Percentiles rank a stretch among this genome's conserved stretches.
Evolutionary conservation across 2,113 vertebrate species (phyloP).

Genomic region (Phalacrocorax pelagicus): DNA sequence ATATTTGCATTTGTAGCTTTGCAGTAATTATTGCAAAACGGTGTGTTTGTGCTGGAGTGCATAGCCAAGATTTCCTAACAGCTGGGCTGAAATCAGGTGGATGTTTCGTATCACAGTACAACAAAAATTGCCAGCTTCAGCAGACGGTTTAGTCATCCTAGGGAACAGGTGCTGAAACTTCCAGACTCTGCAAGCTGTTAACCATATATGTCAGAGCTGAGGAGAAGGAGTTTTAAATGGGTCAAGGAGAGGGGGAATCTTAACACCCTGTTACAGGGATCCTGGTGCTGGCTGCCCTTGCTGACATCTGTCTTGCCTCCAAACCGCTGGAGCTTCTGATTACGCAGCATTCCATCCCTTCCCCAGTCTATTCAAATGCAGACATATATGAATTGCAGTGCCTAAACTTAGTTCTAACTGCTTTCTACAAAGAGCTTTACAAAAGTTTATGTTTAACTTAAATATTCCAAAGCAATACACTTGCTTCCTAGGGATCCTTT

Average conservation of each 20-base stretch:
- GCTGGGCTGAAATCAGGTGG: neutral
- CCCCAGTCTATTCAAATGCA: neutral
- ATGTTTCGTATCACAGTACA: neutral
- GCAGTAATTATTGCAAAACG: constrained; percentile 20
- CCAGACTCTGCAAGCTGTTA: neutral
- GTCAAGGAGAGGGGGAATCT: neutral
- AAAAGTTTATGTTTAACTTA: neutral
- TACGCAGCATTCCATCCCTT: neutral
- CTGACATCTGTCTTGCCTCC: neutral
- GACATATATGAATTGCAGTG: neutral
- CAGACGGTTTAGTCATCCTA: neutral
- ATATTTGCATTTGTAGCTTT: neutral
- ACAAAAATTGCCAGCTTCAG: neutral
- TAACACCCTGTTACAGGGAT: neutral
- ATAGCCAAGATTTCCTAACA: neutral
- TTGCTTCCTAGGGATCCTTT: neutral
- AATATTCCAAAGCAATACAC: neutral
- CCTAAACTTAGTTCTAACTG: neutral
- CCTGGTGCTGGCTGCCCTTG: neutral
- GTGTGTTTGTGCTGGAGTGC: neutral
- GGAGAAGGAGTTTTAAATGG: neutral
- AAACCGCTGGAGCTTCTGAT: neutral
- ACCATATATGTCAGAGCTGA: neutral
- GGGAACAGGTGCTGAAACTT: neutral
- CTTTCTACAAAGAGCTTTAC: neutral